Evolutionary conservation across 92 coral and sea anemone species (phyloP), one percentile per base, ranked within the genome.

Genomic region (Umimayanthus chanpuru): DNA sequence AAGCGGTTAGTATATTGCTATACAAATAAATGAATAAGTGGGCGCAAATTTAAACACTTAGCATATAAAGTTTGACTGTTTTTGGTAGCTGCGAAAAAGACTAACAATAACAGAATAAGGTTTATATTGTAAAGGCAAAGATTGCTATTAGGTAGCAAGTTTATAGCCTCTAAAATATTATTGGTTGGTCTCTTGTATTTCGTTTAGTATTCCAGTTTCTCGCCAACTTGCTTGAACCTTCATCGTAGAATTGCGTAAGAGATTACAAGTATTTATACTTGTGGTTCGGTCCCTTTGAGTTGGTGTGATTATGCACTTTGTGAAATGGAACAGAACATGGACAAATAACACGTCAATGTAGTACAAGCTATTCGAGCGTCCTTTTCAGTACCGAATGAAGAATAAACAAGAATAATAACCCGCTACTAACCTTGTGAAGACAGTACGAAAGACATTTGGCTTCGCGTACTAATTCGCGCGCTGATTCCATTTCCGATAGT

Each of bases 361-460:
- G 8, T 5, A 18, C 25, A 2, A 20, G 14, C 26, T 61, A 4
- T 18, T 61, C 4, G 0, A 61, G 68, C 4, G n/a, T 38, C 16
- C 68, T 32, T 65, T 3, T 44, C 25, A n/a, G 43, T 28, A 9
- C 3, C 36, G 5, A 5, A 0, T 18, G 36, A 29, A 71, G 38
- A 71, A 29, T 55, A 18, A 12, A 49, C 1, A 56, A n/a, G n/a
- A n/a, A n/a, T n/a, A n/a, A n/a, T n/a, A n/a, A 56, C 4, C 5
- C 28, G 15, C 14, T 32, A 80, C 71, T 80, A 32, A 55, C 72
- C 72, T 80, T 14, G 20, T 78, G 65, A 78, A 78, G 65, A 78
- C 81, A 78, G 81, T 49, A 78, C 8, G 81, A 78, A 49, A 47
- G 81, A n/a, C 81, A 78, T 25, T 47, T 78, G 38, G 81, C 81